phyloP scores from a whole-genome alignment of 1,140 invertebrate genomes.

The Branchinecta lindahli region DNA sequence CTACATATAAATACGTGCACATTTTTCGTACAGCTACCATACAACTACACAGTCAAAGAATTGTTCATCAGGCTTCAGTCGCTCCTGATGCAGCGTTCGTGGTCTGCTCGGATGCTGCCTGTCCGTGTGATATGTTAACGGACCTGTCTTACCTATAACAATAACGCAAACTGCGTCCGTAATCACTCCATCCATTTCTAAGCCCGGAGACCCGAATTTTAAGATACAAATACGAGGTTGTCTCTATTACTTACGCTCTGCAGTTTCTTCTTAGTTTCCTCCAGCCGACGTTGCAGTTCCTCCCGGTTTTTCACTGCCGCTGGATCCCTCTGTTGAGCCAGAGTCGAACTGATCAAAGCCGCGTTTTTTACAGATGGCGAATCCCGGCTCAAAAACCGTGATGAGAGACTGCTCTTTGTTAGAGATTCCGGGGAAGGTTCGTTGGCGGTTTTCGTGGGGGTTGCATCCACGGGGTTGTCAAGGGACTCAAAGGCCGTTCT shows the following conservation, averaged over 20 bases:
- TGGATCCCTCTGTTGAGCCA: constrained; percentile 32
- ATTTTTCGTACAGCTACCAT: too few relatives aligned
- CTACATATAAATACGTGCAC: too few relatives aligned
- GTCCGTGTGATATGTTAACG: not conserved
- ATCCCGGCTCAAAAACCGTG: constrained; percentile 33
- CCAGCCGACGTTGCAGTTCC: constrained; percentile 64
- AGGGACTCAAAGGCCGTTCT: constrained; percentile 61
- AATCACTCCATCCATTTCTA: too few relatives aligned
- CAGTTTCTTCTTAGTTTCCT: constrained; percentile 69
- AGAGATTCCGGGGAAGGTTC: constrained; percentile 14
- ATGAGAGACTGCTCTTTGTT: constrained; percentile 32
- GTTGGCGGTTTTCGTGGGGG: constrained; percentile 56
- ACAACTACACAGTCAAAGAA: too few relatives aligned
- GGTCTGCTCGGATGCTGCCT: not conserved
- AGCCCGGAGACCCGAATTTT: too few relatives aligned
- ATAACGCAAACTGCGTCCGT: too few relatives aligned
- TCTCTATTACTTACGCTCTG: constrained; percentile 53
- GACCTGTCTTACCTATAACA: too few relatives aligned
- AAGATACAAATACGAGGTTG: not conserved
- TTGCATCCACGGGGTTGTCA: constrained; percentile 35
- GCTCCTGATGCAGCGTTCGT: too few relatives aligned
- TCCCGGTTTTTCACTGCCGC: constrained; percentile 56
- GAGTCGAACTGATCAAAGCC: constrained; percentile 18
- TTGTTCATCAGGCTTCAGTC: too few relatives aligned
- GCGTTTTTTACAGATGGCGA: constrained; percentile 31